Conservation (phyloP, 2,797 vertebrate species). For the Lepidocolaptes lacrymiger region DNA sequence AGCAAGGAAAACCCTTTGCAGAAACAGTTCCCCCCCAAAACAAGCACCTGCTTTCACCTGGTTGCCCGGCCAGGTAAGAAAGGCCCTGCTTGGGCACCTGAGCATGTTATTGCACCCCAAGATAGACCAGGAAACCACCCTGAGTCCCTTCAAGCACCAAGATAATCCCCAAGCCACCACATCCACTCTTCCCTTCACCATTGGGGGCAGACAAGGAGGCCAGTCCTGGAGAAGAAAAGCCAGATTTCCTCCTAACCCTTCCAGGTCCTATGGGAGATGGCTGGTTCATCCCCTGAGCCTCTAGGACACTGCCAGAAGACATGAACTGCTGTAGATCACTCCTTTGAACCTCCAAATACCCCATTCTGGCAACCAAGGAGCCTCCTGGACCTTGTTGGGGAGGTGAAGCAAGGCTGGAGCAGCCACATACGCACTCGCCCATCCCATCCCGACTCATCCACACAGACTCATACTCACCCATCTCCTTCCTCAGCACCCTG, state of each 20-base stretch:
- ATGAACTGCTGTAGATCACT: not conserved
- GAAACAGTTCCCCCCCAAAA: not conserved
- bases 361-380: not conserved
- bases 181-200: accelerated
- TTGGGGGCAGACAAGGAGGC: not conserved
- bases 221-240: not conserved
- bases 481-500: not conserved
- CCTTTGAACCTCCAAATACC: not conserved
- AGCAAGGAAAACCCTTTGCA: not conserved
- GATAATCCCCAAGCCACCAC: not conserved
- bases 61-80: not conserved
- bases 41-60: not conserved
- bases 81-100: not conserved
- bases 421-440: accelerated
- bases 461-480: not conserved
- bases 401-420: not conserved
- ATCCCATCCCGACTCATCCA: not conserved
- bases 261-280: accelerated
- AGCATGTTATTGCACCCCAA: not conserved
- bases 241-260: not conserved
- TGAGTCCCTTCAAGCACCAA: not conserved
- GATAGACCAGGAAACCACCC: not conserved
- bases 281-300: not conserved
- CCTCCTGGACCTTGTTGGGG: not conserved
- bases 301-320: not conserved